Evolutionary conservation across 2,888 invertebrate genomes (phyloP).

Genomic region (Arenicola marina): DNA sequence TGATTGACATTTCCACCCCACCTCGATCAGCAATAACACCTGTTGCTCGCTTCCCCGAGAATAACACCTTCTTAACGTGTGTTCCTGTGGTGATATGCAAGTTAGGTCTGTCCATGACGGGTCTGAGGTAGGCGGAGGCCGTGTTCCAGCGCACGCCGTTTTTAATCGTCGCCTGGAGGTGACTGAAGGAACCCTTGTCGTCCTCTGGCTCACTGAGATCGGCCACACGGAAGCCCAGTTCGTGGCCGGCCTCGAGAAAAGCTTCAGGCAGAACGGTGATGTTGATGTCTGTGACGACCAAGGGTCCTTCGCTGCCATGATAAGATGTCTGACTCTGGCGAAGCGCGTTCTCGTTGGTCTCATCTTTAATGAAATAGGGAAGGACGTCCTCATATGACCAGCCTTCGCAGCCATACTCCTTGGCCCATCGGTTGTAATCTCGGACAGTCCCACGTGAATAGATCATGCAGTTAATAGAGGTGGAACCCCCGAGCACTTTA

Average conservation of each 20-base stretch:
- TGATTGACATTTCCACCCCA: conserved; percentile 37
- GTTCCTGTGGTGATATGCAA: conserved; percentile 44
- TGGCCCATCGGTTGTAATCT: conserved; percentile 87
- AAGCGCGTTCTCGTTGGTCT: conserved; percentile 56
- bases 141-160: conserved; percentile 50
- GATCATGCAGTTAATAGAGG: conserved; percentile 87
- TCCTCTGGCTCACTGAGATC: conserved; percentile 62
- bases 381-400: conserved; percentile 85
- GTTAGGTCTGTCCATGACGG: conserved; percentile 41
- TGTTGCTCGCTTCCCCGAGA: conserved; percentile 42
- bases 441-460: conserved; percentile 82
- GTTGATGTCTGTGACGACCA: conserved; percentile 37
- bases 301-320: conserved; percentile 45
- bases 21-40: conserved; percentile 46
- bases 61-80: conserved; percentile 44
- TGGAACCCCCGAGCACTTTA: conserved; percentile 86
- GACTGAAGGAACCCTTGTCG: not conserved
- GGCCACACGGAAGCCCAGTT: conserved; percentile 65
- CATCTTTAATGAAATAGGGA: conserved; percentile 64
- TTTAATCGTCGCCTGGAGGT: conserved; percentile 41
- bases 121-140: conserved; percentile 49
- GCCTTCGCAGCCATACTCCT: conserved; percentile 78
- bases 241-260: conserved; percentile 65
- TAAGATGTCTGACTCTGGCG: conserved; percentile 34
- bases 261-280: conserved; percentile 30